Evolutionary conservation across 2,797 vertebrate species (phyloP).

Genomic region (Thripadectes ignobilis): DNA sequence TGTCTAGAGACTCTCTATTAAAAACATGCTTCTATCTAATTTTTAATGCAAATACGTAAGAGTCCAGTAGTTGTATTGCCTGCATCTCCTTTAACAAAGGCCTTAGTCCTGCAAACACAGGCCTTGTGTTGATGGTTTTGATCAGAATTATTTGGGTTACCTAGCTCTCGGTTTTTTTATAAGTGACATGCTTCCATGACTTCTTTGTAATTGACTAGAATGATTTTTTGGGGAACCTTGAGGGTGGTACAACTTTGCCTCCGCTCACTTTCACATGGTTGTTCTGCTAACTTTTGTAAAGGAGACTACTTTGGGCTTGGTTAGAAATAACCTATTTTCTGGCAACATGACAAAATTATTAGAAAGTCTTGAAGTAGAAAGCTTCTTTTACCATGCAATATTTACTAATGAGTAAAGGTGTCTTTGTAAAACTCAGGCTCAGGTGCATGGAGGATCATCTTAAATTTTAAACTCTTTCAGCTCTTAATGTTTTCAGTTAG

Average conservation of each 20-base stretch:
- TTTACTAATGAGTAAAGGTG: not conserved
- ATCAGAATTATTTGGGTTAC: not conserved
- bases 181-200: fast-evolving
- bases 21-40: not conserved
- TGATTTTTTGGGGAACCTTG: not conserved
- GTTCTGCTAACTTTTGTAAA: not conserved
- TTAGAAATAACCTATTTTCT: not conserved
- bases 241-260: not conserved
- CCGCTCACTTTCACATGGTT: not conserved
- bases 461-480: not conserved
- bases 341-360: not conserved
- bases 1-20: not conserved
- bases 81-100: not conserved
- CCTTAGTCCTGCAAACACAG: not conserved
- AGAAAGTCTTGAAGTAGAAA: not conserved
- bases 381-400: not conserved
- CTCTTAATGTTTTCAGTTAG: not conserved
- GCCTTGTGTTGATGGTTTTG: not conserved
- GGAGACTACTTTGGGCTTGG: not conserved
- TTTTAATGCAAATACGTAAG: not conserved
- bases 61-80: not conserved
- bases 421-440: not conserved
- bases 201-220: not conserved
- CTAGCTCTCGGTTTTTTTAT: fast-evolving
- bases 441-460: not conserved